Conservation (phyloP, 2,888 invertebrate genomes). For the Papilio protenor region DNA sequence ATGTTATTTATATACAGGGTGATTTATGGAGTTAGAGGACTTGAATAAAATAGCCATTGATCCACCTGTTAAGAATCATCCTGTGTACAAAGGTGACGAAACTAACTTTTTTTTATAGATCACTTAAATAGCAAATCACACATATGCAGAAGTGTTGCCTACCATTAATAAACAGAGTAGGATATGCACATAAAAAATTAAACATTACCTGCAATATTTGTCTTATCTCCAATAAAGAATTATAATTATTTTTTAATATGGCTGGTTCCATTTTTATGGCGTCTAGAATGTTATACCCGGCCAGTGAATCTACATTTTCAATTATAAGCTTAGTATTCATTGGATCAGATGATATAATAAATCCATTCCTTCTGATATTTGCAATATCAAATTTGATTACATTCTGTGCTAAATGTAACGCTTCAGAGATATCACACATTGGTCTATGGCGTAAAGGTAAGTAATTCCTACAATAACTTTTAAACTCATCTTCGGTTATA, state of each 20-base stretch:
- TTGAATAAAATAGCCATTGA: no score
- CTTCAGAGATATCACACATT: constrained; percentile 78
- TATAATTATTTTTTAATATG: constrained; percentile 85
- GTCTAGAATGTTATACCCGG: constrained; percentile 82
- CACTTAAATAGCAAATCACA: no score
- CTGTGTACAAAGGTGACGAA: no score
- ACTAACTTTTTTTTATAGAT: no score
- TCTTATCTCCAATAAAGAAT: constrained; percentile 81
- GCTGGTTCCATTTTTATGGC: constrained; percentile 85
- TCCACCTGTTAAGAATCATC: no score
- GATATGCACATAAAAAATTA: no score
- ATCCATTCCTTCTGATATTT: constrained; percentile 84
- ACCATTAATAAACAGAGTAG: no score
- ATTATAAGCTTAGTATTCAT: constrained; percentile 84
- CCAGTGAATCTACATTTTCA: constrained; percentile 79
- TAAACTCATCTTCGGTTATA: constrained; percentile 66
- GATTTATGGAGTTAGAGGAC: no score
- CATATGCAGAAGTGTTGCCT: no score
- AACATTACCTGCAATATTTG: constrained; percentile 77
- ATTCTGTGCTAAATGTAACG: constrained; percentile 81
- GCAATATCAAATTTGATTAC: constrained; percentile 82
- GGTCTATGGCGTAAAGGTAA: constrained; percentile 73
- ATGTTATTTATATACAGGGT: no score
- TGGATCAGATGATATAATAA: constrained; percentile 84
- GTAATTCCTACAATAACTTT: constrained; percentile 71